These are phyloP conservation scores for Cirrhinus mrigala DNA, from an alignment of 2,797 vertebrate species.

Conservation along the genomic window DNA sequence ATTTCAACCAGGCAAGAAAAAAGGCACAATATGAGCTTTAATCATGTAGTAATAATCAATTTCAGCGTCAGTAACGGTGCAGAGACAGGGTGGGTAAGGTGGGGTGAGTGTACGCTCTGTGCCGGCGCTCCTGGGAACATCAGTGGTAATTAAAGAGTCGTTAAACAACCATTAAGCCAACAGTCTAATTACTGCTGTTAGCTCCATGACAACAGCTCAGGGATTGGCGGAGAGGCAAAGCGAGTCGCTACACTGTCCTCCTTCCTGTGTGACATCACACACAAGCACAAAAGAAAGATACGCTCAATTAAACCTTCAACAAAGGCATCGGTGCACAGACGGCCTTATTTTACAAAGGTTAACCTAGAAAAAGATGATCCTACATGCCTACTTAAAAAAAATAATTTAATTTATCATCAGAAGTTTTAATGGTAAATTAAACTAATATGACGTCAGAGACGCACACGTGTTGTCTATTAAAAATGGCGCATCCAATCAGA, in stretches of 20 bases:
- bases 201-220: conserved; percentile 63
- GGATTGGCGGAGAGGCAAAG: conserved; percentile 49
- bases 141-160: conserved; percentile 61
- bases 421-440: not conserved
- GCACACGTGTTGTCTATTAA: not conserved
- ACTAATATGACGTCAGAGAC: not conserved
- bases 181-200: conserved; percentile 59
- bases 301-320: not conserved
- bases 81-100: not conserved
- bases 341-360: not conserved
- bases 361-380: not conserved
- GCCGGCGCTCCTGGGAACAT: conserved; percentile 44
- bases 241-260: conserved; percentile 48
- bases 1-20: not conserved
- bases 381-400: not conserved
- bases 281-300: conserved; percentile 7
- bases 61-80: not conserved
- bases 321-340: not conserved
- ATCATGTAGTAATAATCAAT: not conserved
- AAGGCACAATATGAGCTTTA: not conserved
- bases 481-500: not conserved
- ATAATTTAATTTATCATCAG: not conserved
- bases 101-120: not conserved
- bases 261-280: conserved; percentile 41
- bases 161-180: conserved; percentile 50